Evolutionary conservation across 2,113 vertebrate genomes (phyloP), one percentile per base, ranked within the genome.

Genomic region (Sisor rabdophorus): DNA sequence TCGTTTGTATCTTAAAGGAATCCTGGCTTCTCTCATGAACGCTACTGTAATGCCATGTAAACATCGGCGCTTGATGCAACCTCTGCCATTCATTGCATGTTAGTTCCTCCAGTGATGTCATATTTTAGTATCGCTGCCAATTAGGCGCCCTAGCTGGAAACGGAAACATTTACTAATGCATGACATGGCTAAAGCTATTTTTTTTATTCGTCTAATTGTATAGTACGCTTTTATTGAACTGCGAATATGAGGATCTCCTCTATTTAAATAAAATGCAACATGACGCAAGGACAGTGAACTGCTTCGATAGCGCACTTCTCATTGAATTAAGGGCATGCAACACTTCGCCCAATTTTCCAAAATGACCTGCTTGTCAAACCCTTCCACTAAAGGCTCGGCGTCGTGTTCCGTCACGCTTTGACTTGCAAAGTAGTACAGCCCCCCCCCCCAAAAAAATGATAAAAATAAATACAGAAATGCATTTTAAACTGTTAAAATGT

Each of bases 61-160:
- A 76, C 32, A 0, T 30, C 10, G 59, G 11, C 48, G 75, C 22
- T 55, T 56, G 64, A 68, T 76, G 75, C 64, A 76, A 68, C 53
- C 24, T 76, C 53, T 58, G 64, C 59, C 24, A 77, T 16, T 52
- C 54, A 50, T 77, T 77, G 75, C 56, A 47, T 76, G 63, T 71
- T 26, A 71, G 54, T 40, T 70, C 12, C 48, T 22, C 12, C 32
- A 44, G 11, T 76, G 52, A 76, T 17, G 63, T 56, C 17, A 55
- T n/a, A n/a, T 75, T n/a, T 40, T 52, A 3, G 73, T 60, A 65
- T 22, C 7, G 48, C n/a, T 64, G 60, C 73, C 63, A 65, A 67
- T 19, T 44, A 40, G 53, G 24, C 8, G 9, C 13, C 40, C 20
- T 11, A 63, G 60, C 1, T 10, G 30, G 20, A 0, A 61, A 11